phyloP scores from a whole-genome alignment of 2,113 vertebrate genomes.

The Madoqua kirkii region DNA sequence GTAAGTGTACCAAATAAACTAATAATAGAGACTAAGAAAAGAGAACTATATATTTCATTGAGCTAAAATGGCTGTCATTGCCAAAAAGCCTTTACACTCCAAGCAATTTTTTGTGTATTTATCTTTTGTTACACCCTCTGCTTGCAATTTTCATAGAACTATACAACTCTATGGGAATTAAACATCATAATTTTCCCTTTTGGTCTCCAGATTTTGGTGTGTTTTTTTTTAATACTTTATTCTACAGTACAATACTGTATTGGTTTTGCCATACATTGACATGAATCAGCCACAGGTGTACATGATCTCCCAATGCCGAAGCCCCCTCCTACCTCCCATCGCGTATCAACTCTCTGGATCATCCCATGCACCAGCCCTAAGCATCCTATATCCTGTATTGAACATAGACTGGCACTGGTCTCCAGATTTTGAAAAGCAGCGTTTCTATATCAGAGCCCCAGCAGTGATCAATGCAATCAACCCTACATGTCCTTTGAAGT shows the following conservation, averaged over 20 bases:
- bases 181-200: neutral
- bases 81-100: neutral
- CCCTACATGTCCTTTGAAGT: neutral
- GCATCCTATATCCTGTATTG: too few relatives aligned
- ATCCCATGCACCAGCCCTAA: too few relatives aligned
- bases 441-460: slow-evolving; percentile 10
- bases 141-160: neutral
- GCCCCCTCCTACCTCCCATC: too few relatives aligned
- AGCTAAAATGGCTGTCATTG: neutral
- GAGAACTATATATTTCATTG: neutral
- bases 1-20: neutral
- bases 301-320: too few relatives aligned
- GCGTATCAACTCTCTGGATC: too few relatives aligned
- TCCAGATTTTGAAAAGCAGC: slow-evolving; percentile 9
- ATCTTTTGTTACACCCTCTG: neutral
- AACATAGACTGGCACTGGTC: neutral
- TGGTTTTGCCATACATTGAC: too few relatives aligned
- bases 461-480: neutral
- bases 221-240: too few relatives aligned
- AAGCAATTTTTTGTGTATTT: neutral
- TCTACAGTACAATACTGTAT: too few relatives aligned
- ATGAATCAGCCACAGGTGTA: too few relatives aligned
- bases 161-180: neutral
- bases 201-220: neutral
- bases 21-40: neutral